Percentiles rank a stretch among this genome's conserved stretches.
Evolutionary conservation across 1,140 invertebrate genomes (phyloP).

Genomic region (Cecropterus lyciades): DNA sequence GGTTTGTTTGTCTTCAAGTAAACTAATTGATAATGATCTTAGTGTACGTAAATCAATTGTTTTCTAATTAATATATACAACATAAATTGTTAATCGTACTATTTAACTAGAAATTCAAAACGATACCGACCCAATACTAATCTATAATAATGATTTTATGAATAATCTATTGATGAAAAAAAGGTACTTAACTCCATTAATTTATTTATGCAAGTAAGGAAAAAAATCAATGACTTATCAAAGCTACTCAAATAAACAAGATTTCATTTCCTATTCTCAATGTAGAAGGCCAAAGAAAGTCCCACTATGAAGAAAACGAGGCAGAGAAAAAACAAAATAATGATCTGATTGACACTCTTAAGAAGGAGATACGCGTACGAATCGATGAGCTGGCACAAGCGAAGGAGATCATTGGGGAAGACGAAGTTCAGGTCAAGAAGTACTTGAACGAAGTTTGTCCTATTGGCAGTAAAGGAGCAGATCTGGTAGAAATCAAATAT

Average conservation of each 20-base stretch:
- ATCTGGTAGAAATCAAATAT: conserved; percentile 61
- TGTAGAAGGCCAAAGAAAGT: conserved; percentile 92
- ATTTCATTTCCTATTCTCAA: conserved; percentile 15
- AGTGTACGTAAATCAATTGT: no score
- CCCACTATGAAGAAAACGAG: conserved; percentile 91
- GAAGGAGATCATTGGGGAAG: conserved; percentile 79
- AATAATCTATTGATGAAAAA: no score
- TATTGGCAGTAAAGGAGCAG: conserved; percentile 68
- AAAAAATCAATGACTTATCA: background rate
- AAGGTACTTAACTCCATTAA: no score
- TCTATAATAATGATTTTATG: no score
- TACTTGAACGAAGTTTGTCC: conserved; percentile 77
- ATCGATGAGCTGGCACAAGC: conserved; percentile 86
- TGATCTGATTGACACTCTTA: conserved; percentile 88
- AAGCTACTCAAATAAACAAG: no score
- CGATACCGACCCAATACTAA: no score
- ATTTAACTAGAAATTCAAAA: no score
- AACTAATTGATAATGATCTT: no score
- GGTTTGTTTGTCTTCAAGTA: no score
- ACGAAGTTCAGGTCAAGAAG: conserved; percentile 73
- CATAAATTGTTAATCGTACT: no score
- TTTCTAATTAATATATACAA: no score
- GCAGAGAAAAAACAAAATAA: conserved; percentile 88
- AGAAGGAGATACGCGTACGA: conserved; percentile 89
- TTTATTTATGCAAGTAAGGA: no score